These are phyloP conservation scores for Eupeodes luniger DNA, from an alignment of 2,888 invertebrate genomes.

Conservation along the genomic window DNA sequence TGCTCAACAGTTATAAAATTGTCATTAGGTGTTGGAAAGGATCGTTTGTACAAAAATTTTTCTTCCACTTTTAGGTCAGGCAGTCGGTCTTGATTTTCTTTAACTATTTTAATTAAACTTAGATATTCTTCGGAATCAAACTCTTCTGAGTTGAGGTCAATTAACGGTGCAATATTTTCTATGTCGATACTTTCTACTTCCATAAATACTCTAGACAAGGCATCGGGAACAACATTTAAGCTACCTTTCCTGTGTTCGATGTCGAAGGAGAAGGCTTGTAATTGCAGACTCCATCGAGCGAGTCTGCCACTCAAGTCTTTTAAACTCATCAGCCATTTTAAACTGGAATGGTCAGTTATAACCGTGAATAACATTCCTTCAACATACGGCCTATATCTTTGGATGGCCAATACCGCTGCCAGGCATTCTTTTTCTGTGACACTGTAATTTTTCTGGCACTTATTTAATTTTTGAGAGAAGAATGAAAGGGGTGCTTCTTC, in stretches of 20 bases:
- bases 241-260: background rate
- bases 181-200: no score
- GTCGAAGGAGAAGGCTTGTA: background rate
- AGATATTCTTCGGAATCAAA: no score
- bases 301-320: background rate
- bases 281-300: background rate
- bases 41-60: no score
- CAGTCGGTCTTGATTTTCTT: no score
- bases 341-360: background rate
- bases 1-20: no score
- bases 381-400: slow-evolving; percentile 16
- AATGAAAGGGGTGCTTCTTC: background rate
- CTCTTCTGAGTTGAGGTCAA: no score
- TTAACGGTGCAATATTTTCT: no score
- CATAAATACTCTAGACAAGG: background rate
- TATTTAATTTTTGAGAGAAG: slow-evolving; percentile 16
- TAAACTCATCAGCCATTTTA: slow-evolving; percentile 13
- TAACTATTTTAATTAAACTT: no score
- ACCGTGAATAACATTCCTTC: background rate
- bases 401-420: background rate
- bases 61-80: no score
- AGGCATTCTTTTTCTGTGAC: slow-evolving; percentile 19
- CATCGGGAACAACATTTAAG: background rate
- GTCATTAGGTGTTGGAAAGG: no score
- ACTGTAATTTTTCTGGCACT: slow-evolving; percentile 15